These are phyloP conservation scores for Anableps anableps DNA, from an alignment of 2,797 vertebrate species.

Conservation along the genomic window DNA sequence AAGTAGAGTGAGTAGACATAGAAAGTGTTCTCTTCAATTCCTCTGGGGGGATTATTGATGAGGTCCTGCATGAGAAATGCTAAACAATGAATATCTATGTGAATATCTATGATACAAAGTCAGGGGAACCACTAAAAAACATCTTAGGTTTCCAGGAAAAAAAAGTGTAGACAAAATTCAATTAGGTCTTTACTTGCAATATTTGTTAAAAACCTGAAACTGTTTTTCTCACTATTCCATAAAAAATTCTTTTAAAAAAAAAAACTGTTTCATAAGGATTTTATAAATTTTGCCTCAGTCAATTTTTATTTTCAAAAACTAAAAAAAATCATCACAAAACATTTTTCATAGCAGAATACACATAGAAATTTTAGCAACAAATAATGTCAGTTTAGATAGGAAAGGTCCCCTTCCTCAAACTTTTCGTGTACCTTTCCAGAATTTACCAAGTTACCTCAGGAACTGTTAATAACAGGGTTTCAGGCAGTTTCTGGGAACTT, in stretches of 20 bases:
- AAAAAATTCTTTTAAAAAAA: no score
- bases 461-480: no score
- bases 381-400: no score
- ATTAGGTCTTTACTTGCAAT: neutral
- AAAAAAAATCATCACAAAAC: neutral
- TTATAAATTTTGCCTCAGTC: neutral
- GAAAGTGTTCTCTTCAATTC: slow-evolving; percentile 22
- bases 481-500: no score
- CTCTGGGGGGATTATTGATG: slow-evolving; percentile 6
- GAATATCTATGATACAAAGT: slow-evolving; percentile 4
- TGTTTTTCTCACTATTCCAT: neutral
- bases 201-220: neutral
- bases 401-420: no score
- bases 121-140: neutral
- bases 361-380: neutral
- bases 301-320: neutral
- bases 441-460: no score
- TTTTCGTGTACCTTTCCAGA: no score
- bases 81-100: slow-evolving; percentile 2
- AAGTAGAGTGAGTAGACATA: slow-evolving; percentile 6
- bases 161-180: neutral
- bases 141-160: neutral
- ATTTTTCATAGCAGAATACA: no score
- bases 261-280: no score
- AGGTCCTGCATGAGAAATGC: slow-evolving; percentile 19